Conservation (phyloP, 2,797 vertebrate species). For the Brachyrhaphis roseni region DNA sequence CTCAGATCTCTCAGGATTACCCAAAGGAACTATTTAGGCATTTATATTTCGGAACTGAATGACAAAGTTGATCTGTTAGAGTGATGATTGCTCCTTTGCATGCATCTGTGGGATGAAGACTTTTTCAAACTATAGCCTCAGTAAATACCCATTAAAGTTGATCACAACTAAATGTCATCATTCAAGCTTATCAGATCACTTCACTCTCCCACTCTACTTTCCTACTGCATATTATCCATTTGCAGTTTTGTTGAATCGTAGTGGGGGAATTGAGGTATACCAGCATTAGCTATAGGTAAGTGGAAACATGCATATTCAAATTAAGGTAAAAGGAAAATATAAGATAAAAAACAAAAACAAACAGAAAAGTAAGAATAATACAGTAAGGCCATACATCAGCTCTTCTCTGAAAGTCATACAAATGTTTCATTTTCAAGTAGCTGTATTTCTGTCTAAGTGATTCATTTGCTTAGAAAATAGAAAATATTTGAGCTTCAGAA, state of each 20-base stretch:
- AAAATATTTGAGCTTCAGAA: slow-evolving; percentile 41
- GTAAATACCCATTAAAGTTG: neutral
- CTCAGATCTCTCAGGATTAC: neutral
- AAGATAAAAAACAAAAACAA: too few species aligned
- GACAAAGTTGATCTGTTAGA: neutral
- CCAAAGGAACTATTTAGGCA: neutral
- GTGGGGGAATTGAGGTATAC: neutral
- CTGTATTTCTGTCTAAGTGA: slow-evolving; percentile 8
- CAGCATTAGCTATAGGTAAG: neutral
- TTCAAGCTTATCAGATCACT: neutral
- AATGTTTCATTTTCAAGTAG: neutral
- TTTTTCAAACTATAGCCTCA: neutral
- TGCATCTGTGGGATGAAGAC: neutral
- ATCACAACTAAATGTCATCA: neutral
- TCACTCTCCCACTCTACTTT: neutral
- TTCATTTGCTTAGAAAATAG: slow-evolving; percentile 21
- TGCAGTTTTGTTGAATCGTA: neutral
- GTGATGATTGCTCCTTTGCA: neutral
- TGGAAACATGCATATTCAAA: too few species aligned
- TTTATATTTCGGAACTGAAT: neutral
- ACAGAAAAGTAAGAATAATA: too few species aligned
- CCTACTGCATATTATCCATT: neutral
- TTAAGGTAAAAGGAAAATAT: too few species aligned
- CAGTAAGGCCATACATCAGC: slow-evolving; percentile 27
- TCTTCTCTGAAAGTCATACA: slow-evolving; percentile 41